Evolutionary conservation across 92 coral and sea anemone species (phyloP).

Genomic region (Parazoanthus swiftii): DNA sequence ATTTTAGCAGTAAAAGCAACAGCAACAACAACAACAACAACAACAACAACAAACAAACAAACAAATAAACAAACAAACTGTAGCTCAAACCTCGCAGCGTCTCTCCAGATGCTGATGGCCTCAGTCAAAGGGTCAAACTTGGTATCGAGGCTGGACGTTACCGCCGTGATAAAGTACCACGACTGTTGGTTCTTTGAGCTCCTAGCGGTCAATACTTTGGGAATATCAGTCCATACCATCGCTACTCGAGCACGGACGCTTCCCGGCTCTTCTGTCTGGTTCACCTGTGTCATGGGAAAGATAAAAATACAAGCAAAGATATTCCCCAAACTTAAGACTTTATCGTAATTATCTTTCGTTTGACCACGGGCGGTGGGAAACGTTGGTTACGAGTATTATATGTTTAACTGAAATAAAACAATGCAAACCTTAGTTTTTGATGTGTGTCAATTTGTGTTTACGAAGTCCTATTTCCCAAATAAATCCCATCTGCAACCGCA

Average conservation of each 20-base stretch:
- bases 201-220: constrained; percentile 46
- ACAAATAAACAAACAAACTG: background rate
- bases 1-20: too few relatives aligned
- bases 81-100: constrained; percentile 56
- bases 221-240: constrained; percentile 63
- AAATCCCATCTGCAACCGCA: too few relatives aligned
- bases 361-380: background rate
- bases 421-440: too few relatives aligned
- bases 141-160: constrained; percentile 77
- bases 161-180: constrained; percentile 73
- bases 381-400: too few relatives aligned
- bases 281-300: constrained; percentile 49
- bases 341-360: background rate
- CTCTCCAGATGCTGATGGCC: constrained; percentile 69
- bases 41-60: too few relatives aligned
- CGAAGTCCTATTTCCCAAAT: too few relatives aligned
- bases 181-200: constrained; percentile 58
- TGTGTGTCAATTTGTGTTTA: too few relatives aligned
- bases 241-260: constrained; percentile 68
- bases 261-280: constrained; percentile 70
- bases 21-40: too few relatives aligned
- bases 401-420: too few relatives aligned
- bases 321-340: too few relatives aligned
- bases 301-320: background rate
- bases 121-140: constrained; percentile 64